Conservation (phyloP, 2,113 vertebrate genomes). For the Leiothrix lutea region DNA sequence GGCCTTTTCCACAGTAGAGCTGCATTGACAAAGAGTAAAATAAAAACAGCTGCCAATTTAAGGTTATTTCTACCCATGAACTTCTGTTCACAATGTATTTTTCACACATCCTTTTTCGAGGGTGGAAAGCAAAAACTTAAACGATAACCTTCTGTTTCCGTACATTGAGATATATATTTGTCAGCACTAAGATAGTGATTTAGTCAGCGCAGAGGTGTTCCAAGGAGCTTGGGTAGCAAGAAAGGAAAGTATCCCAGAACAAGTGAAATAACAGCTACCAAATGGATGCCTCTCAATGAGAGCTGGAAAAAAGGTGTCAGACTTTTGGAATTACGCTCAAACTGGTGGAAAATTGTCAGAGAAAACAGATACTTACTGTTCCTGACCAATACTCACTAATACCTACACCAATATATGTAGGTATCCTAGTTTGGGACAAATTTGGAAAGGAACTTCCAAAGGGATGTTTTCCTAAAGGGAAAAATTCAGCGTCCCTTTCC, state of each 20-base stretch:
- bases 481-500: background rate
- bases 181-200: background rate
- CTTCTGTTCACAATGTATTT: background rate
- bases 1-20: background rate
- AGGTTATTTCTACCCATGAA: background rate
- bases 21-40: constrained; percentile 4
- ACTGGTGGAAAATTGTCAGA: background rate
- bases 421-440: background rate
- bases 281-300: background rate
- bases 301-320: background rate
- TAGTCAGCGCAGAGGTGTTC: background rate
- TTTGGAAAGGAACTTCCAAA: background rate
- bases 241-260: background rate
- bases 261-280: background rate
- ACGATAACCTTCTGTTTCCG: background rate
- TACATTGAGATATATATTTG: background rate
- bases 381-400: background rate
- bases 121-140: background rate
- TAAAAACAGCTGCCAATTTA: background rate
- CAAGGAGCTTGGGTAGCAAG: background rate
- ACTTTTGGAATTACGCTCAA: background rate
- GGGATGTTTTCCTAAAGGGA: background rate
- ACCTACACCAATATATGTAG: background rate
- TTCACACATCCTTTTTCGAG: background rate
- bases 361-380: background rate